These are phyloP conservation scores for Marcusenius ussheri DNA, from an alignment of 2,113 vertebrate species.

Conservation along the genomic window DNA sequence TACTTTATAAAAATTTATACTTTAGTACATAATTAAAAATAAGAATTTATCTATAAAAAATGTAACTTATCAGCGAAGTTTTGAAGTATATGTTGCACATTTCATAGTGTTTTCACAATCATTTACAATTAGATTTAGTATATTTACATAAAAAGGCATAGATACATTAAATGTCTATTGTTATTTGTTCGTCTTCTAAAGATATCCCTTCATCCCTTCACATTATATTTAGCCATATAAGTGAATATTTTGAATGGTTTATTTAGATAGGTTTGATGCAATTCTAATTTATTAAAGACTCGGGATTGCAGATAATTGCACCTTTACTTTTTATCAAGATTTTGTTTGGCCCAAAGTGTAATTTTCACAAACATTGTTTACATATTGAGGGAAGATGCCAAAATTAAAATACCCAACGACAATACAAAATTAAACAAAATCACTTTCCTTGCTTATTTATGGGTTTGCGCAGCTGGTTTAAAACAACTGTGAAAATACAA, in stretches of 20 bases:
- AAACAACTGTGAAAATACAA: conserved; percentile 36
- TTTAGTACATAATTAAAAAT: neutral
- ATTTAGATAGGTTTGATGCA: neutral
- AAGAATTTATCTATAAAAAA: neutral
- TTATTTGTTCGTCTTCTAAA: neutral
- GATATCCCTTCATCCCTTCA: neutral
- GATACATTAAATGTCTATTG: neutral
- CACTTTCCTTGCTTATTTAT: conserved; percentile 16
- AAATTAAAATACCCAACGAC: neutral
- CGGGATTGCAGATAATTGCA: neutral
- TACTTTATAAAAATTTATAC: neutral
- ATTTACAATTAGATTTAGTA: neutral
- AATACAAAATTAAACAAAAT: conserved; percentile 38
- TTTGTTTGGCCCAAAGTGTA: neutral
- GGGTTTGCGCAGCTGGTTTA: conserved; percentile 55
- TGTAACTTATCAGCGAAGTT: neutral
- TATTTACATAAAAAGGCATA: neutral
- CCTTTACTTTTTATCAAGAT: neutral
- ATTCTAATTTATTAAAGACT: neutral
- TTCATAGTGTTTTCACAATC: neutral
- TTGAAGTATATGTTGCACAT: neutral
- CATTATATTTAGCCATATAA: neutral
- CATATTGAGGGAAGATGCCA: neutral
- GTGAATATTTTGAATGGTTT: neutral
- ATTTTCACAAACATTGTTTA: neutral